Percentiles rank a stretch among this genome's conserved stretches.
Evolutionary conservation across 1,140 invertebrate species (phyloP).

Genomic region (Solenopsis invicta): DNA sequence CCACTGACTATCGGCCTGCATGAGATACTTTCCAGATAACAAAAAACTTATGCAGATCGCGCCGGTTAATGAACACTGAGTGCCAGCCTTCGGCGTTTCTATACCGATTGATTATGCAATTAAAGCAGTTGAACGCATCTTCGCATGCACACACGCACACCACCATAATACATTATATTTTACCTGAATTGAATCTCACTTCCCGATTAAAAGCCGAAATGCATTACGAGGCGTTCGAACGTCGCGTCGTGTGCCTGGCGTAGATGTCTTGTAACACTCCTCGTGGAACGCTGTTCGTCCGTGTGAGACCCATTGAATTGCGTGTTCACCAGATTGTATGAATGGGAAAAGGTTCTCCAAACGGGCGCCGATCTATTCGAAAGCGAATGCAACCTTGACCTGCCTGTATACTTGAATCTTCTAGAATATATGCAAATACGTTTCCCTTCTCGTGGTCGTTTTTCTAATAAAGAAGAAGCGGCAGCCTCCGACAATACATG

Average conservation of each 20-base stretch:
- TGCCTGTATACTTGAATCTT: not conserved
- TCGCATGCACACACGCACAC: not conserved
- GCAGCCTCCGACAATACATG: not conserved
- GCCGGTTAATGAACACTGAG: not conserved
- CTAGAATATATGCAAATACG: slow-evolving; percentile 2
- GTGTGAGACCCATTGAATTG: slow-evolving; percentile 46
- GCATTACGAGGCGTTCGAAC: slow-evolving; percentile 43
- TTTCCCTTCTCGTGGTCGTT: not conserved
- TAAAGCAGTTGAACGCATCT: not conserved
- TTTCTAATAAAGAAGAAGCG: not conserved
- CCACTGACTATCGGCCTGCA: not conserved
- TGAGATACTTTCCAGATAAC: slow-evolving; percentile 29
- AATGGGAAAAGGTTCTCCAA: slow-evolving; percentile 1
- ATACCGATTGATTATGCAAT: not conserved
- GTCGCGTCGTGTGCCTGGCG: not conserved
- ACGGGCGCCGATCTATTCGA: slow-evolving; percentile 6
- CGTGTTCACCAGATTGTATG: not conserved
- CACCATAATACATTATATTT: not conserved
- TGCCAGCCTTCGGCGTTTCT: slow-evolving; percentile 6
- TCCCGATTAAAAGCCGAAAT: slow-evolving; percentile 4
- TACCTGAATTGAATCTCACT: slow-evolving; percentile 43
- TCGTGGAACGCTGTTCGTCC: slow-evolving; percentile 1
- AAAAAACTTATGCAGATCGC: slow-evolving; percentile 41
- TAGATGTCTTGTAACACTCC: not conserved
- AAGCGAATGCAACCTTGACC: slow-evolving; percentile 22